phyloP scores from a whole-genome alignment of 2,888 invertebrate genomes.

The Pogonocherus hispidulus region DNA sequence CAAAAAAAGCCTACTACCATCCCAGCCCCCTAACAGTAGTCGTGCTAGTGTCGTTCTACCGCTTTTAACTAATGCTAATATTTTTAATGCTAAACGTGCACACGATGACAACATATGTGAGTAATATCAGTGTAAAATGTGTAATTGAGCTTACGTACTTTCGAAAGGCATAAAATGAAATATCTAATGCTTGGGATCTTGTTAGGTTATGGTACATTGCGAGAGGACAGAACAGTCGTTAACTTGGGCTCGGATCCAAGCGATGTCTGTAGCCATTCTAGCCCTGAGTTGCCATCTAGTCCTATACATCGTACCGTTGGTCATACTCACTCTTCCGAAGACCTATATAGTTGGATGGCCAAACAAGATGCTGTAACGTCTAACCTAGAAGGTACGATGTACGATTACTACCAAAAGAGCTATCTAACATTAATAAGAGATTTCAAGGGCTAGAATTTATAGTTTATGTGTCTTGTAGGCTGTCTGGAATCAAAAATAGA shows the following conservation, averaged over 20 bases:
- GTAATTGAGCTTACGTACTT: neutral
- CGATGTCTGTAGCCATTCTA: slow-evolving; percentile 69
- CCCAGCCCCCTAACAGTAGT: slow-evolving; percentile 76
- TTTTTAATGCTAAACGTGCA: slow-evolving; percentile 71
- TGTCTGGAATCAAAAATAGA: slow-evolving; percentile 65
- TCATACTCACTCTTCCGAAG: slow-evolving; percentile 73
- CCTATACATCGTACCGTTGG: slow-evolving; percentile 63
- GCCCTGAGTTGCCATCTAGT: slow-evolving; percentile 66
- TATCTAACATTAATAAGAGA: too few species aligned
- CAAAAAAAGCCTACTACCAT: slow-evolving; percentile 67
- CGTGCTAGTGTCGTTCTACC: slow-evolving; percentile 85
- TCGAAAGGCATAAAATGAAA: neutral
- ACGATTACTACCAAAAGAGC: neutral
- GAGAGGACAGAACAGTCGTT: slow-evolving; percentile 74
- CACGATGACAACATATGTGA: slow-evolving; percentile 69
- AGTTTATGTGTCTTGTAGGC: slow-evolving; percentile 53
- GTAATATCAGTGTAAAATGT: slow-evolving; percentile 40
- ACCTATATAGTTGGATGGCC: slow-evolving; percentile 97
- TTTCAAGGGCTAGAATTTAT: too few species aligned
- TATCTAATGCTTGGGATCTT: too few species aligned
- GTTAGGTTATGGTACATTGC: slow-evolving; percentile 83
- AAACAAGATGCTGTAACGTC: slow-evolving; percentile 74
- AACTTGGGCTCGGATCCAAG: slow-evolving; percentile 79
- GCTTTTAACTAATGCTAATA: slow-evolving; percentile 72
- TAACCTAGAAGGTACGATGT: slow-evolving; percentile 53